Percentiles rank a stretch among this genome's conserved stretches.
These are phyloP conservation scores for Drosophila auraria DNA, from an alignment of 1,140 invertebrate species.

Conservation along the genomic window DNA sequence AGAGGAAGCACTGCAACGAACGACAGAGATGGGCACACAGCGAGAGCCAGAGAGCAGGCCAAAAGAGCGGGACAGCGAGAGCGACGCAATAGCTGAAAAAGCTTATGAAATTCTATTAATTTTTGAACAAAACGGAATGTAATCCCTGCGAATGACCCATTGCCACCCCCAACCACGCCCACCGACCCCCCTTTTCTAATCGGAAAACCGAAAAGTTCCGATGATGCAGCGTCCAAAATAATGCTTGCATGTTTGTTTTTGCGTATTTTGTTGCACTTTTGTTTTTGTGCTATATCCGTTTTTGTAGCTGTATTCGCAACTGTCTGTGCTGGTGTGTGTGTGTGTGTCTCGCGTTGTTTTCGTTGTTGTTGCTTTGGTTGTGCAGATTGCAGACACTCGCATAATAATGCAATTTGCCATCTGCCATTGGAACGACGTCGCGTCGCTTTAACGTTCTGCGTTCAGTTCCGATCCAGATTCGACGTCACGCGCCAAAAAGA, in stretches of 20 bases:
- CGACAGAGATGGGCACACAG: slow-evolving; percentile 12
- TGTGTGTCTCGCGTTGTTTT: slow-evolving; percentile 4
- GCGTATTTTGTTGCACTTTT: slow-evolving; percentile 77
- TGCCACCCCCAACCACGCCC: not conserved
- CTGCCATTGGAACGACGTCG: slow-evolving; percentile 51
- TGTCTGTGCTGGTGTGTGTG: slow-evolving; percentile 14
- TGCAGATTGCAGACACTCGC: slow-evolving; percentile 84
- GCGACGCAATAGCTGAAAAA: slow-evolving; percentile 53
- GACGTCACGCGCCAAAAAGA: slow-evolving; percentile 82
- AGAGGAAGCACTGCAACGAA: slow-evolving; percentile 17
- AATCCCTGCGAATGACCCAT: slow-evolving; percentile 52
- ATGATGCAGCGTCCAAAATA: slow-evolving; percentile 33
- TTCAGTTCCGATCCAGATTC: slow-evolving; percentile 41
- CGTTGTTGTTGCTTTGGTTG: slow-evolving; percentile 50
- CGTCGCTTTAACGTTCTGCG: slow-evolving; percentile 10
- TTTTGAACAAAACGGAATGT: slow-evolving; percentile 83
- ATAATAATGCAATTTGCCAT: slow-evolving; percentile 84
- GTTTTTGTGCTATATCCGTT: slow-evolving; percentile 52
- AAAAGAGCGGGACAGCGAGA: slow-evolving; percentile 30
- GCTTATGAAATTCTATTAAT: slow-evolving; percentile 84
- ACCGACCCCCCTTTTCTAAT: slow-evolving; percentile 42
- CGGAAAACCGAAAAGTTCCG: slow-evolving; percentile 37
- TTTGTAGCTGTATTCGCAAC: slow-evolving; percentile 12
- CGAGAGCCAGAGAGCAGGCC: slow-evolving; percentile 34
- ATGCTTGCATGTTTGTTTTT: slow-evolving; percentile 64